phyloP scores from a whole-genome alignment of 2,888 invertebrate genomes.

The Gymnocheta viridis region DNA sequence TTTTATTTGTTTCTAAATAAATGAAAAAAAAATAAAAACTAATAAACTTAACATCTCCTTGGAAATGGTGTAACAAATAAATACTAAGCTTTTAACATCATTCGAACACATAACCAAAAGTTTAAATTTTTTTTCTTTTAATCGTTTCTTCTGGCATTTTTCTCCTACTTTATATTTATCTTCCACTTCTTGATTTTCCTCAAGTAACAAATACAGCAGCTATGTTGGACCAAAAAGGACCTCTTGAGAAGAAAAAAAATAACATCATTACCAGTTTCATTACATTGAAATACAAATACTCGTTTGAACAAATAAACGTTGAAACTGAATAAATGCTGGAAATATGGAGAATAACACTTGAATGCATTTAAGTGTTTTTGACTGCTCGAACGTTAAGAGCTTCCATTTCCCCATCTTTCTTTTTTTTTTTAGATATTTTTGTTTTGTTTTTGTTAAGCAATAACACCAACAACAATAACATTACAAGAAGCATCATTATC shows the following conservation, averaged over 20 bases:
- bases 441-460: background rate
- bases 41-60: background rate
- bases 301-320: slow-evolving; percentile 43
- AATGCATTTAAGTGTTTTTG: slow-evolving; percentile 76
- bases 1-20: too few relatives aligned
- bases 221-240: slow-evolving; percentile 60
- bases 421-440: background rate
- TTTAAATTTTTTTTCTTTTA: slow-evolving; percentile 15
- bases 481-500: slow-evolving; percentile 37
- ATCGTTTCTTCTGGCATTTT: slow-evolving; percentile 15
- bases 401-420: slow-evolving; percentile 12
- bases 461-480: slow-evolving; percentile 27
- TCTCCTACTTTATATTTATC: background rate
- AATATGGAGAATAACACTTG: slow-evolving; percentile 69
- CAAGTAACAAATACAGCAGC: slow-evolving; percentile 38
- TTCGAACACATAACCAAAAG: slow-evolving; percentile 44
- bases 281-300: slow-evolving; percentile 52
- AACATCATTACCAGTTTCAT: slow-evolving; percentile 67
- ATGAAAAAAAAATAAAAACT: too few relatives aligned
- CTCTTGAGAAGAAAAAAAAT: slow-evolving; percentile 55
- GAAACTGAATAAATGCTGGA: slow-evolving; percentile 41
- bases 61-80: slow-evolving; percentile 49
- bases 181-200: slow-evolving; percentile 12
- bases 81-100: slow-evolving; percentile 32
- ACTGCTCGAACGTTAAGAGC: slow-evolving; percentile 61